Base-by-base conservation (phyloP, 2,888 invertebrate genomes). In the Exephanes ischioxanthus region DNA sequence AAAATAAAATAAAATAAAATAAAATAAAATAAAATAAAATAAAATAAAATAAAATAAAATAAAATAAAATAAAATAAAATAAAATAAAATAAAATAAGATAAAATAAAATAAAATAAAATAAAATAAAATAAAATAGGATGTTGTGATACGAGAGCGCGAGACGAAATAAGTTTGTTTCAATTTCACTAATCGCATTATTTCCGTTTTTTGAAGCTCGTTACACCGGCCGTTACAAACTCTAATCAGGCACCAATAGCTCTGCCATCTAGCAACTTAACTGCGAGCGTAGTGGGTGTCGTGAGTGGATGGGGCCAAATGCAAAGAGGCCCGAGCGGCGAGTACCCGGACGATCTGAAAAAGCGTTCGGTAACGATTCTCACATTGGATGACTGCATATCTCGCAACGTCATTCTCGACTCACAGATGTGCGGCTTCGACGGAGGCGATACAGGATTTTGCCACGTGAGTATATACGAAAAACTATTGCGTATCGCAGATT, bases 271-370 rank as follows among this genome's bases (percentile, higher is more conserved):
- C 26, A 75, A 86, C 41, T 37, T 84, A 22, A 86, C 85, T 0
- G 68, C 68, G 11, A 83, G 76, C 48, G 85, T 85, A 14, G 78
- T 67, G 37, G 87, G 80, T 48, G 26, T 83, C n/a, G 68, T 88
- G 2, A 83, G 85, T 51, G 88, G 89, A 22, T 89, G 89, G 88
- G 88, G 89, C 37, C 76, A 67, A 30, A 53, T 83, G 53, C 37
- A 73, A 19, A 45, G 37, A 14, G 61, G 72, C 11, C 33, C n/a
- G 9, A 22, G 68, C 48, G 81, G 66, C 30, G 14, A 22, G 9
- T 77, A 86, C 26, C 85, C 88, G 53, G 73, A 85, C 3, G 45
- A 58, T 11, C 81, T 89, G 9, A 80, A 84, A 79, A 80, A 84
- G 53, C 41, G 66, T 26, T 26, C 55, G 19, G 87, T 85, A 4